Base-by-base conservation (phyloP, 2,113 vertebrate genomes). In the Serilophus lunatus region DNA sequence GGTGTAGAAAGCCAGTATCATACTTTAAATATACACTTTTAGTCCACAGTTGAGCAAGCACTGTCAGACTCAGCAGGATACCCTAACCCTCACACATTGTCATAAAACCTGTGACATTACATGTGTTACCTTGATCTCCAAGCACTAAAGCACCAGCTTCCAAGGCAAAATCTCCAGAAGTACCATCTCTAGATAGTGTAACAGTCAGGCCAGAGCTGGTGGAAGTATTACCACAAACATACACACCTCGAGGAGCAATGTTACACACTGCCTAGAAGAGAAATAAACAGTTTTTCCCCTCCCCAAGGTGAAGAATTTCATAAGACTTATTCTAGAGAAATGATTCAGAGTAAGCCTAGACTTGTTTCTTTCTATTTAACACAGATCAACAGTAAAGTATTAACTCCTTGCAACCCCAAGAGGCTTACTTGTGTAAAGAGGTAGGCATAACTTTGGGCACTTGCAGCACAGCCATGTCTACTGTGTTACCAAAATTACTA, bases 221-320 rank as follows among this genome's bases (percentile, higher is more conserved):
- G 14, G 99, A 99, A n/a, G 99, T 99, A 89, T 99, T 99, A 20
- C 99, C 99, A 95, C 99, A 99, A 18, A 99, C 99, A 72, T 99
- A 99, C 44, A 99, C 99, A 23, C 99, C 99, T 57, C 99, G 99
- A 12, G 99, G 99, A 75, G 99, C 99, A 29, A 99, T 90, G 2
- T 98, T 99, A 84, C 99, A 99, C 36, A 98, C 98, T 0, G 99
- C 99, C 99, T 99, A 57, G 42, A 86, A 81, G 56, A 96, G 50
- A 96, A 95, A 53, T 19, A 88, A 79, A 53, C 20, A 35, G 6
- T 60, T 82, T 74, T 85, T 40, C 12, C 14, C 20, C 12, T 72
- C 42, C 7, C 4, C 24, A n/a, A 25, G 24, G 35, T 66, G 35
- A 90, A 92, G 35, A 53, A 61, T 88, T 54, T 66, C 15, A 15